Evolutionary conservation across 1,140 invertebrate genomes (phyloP).

Genomic region (Homarus americanus): DNA sequence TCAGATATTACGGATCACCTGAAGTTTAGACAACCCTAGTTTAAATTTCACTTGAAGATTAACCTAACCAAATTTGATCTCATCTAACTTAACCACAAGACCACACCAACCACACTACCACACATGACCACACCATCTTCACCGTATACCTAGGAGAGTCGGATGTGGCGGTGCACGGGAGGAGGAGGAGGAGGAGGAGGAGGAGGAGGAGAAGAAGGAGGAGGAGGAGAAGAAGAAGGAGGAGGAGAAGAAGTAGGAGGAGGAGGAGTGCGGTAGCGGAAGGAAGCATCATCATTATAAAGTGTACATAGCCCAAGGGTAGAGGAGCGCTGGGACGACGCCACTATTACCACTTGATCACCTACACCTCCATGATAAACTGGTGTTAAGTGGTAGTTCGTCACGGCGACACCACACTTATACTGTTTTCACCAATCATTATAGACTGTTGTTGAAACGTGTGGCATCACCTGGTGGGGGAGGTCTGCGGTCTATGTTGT

Average conservation of each 20-base stretch:
- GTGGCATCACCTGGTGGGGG: not conserved
- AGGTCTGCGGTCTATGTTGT: not conserved
- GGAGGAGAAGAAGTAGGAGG: not conserved
- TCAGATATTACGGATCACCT: no score
- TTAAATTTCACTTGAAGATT: no score
- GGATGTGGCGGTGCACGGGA: not conserved
- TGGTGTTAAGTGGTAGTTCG: constrained; percentile 30
- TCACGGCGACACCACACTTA: constrained; percentile 42
- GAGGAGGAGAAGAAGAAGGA: not conserved
- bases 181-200: not conserved
- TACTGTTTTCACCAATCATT: not conserved
- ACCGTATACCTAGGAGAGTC: not conserved
- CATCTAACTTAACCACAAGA: no score
- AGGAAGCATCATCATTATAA: constrained; percentile 24
- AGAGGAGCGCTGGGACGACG: not conserved
- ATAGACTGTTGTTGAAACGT: constrained; percentile 5
- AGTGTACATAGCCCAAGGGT: constrained; percentile 21
- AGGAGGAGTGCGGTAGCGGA: not conserved
- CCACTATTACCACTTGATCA: constrained; percentile 1
- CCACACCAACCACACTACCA: no score
- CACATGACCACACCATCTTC: no score
- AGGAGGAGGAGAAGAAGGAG: not conserved
- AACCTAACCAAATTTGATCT: no score
- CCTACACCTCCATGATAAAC: constrained; percentile 10
- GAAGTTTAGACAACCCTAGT: no score